phyloP scores from a whole-genome alignment of 2,888 invertebrate species.

The Rhingia rostrata region DNA sequence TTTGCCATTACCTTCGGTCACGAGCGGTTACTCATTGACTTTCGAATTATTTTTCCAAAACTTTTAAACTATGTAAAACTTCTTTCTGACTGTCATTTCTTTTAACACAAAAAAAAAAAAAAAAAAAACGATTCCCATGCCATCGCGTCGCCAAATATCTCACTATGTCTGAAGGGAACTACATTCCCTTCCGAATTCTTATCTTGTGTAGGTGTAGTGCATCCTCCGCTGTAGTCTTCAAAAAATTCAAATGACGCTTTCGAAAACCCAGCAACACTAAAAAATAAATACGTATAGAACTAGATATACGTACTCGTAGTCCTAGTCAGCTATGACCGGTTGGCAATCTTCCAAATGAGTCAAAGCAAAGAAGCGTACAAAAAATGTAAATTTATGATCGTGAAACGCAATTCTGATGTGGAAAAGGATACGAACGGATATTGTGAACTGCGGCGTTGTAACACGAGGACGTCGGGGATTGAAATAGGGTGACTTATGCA shows the following conservation, averaged over 20 bases:
- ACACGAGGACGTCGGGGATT: background rate
- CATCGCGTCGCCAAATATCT: no score
- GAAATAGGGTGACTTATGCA: background rate
- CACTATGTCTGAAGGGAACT: no score
- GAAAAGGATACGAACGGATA: slow-evolving; percentile 9
- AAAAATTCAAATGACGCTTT: background rate
- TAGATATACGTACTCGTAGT: background rate
- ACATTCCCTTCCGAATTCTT: no score
- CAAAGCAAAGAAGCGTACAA: background rate
- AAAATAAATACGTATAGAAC: background rate
- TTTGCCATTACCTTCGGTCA: no score
- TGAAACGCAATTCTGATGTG: background rate
- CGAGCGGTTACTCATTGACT: no score
- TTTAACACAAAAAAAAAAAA: no score
- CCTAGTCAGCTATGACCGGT: slow-evolving; percentile 19
- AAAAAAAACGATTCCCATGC: no score
- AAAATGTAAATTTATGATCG: slow-evolving; percentile 4
- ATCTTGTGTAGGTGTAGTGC: no score
- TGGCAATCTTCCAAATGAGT: slow-evolving; percentile 44
- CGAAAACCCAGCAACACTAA: no score
- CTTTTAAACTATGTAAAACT: no score
- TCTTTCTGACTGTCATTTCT: no score
- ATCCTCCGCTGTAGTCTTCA: background rate
- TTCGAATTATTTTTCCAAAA: no score
- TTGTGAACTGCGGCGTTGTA: slow-evolving; percentile 1